Base-by-base conservation (phyloP, 2,797 vertebrate species). In the Triplophysa bombifrons region DNA sequence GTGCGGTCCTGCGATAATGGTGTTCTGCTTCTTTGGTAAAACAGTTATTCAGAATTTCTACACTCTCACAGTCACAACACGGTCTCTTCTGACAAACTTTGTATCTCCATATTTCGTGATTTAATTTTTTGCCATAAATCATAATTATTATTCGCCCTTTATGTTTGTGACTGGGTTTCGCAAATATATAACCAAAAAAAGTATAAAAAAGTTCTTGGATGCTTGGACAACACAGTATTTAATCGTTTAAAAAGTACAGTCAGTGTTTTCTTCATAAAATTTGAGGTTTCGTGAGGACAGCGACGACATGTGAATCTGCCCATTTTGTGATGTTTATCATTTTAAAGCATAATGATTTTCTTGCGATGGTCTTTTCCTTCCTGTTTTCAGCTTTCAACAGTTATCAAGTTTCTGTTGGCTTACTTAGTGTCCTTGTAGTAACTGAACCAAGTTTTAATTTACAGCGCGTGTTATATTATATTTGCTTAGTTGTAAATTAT, bases 1-100 rank as follows among this genome's bases (percentile, higher is more conserved):
- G 20, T 14, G 30, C 41, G 63, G 51, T 66, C 20, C 63, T 66
- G 20, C 50, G 44, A 27, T 65, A 64, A 74, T 53, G 71, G 12
- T 8, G 27, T 65, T 75, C 4, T 69, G 41, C 53, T 61, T 44
- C 7, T 30, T 50, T 5, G 56, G 25, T 74, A 16, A 66, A 66
- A 19, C 14, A 69, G n/a, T 51, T 69, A 70, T 69, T 22, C 17
- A 48, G 1, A 13, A 77, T 13, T 19, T 69, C 19, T 6, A 66
- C n/a, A 4, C 27, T 19, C n/a, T 67, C 44, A 64, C 19, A 66
- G 34, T 44, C 60, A 51, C 58, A 10, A 19, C 63, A 38, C 53
- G 48, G 61, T 41, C 10, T 75, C n/a, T 41, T 64, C 61, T n/a
- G 61, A 64, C 27, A 41, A 41, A 9, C 41, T 11, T 41, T 41